A percentile compares a stretch with the other conserved stretches of the same genome.
Evolutionary conservation across 1,140 invertebrate genomes (phyloP).

Genomic region (Leucophenga varia): DNA sequence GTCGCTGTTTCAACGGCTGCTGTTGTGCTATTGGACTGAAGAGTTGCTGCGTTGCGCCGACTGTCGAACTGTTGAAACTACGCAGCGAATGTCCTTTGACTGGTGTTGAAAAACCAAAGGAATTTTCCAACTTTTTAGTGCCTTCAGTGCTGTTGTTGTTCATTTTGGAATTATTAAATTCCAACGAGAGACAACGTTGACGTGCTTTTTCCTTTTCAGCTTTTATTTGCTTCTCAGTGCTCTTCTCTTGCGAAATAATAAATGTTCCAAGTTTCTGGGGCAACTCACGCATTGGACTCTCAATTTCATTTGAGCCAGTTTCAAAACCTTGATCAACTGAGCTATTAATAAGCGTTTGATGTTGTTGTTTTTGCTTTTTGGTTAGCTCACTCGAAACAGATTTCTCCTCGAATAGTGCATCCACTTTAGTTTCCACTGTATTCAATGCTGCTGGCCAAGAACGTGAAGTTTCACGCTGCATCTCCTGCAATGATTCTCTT

Average conservation of each 20-base stretch:
- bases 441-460: constrained; percentile 1
- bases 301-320: constrained; percentile 41
- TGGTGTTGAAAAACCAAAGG: constrained; percentile 36
- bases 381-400: background rate
- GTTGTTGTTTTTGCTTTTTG: background rate
- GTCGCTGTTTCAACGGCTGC: constrained; percentile 14
- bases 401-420: constrained; percentile 8
- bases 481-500: constrained; percentile 16
- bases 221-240: background rate
- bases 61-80: background rate
- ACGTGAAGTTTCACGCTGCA: background rate
- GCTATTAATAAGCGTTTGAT: constrained; percentile 25
- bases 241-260: no score
- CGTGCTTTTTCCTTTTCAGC: background rate
- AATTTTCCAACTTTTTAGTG: constrained; percentile 10
- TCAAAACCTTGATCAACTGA: constrained; percentile 49
- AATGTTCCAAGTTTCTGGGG: no score
- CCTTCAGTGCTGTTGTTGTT: background rate
- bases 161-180: no score
- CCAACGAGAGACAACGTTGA: no score
- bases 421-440: background rate
- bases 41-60: constrained; percentile 22
- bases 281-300: constrained; percentile 35
- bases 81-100: constrained; percentile 22
- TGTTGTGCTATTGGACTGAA: constrained; percentile 27